phyloP scores from a whole-genome alignment of 2,888 invertebrate species.

The Athripsodes cinereus region DNA sequence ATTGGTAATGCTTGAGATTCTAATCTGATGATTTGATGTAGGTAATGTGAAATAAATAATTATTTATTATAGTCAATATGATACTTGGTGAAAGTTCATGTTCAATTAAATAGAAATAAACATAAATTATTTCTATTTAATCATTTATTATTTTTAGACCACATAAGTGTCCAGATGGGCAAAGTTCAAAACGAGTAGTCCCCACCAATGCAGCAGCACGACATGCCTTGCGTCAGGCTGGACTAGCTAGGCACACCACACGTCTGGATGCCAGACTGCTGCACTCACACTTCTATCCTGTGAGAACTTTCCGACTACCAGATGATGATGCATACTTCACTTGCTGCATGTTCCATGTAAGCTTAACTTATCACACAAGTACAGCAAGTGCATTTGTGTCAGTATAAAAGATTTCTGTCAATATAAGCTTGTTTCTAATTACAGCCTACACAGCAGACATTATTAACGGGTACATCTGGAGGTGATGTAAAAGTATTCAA shows the following conservation, averaged over 20 bases:
- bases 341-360: constrained; percentile 49
- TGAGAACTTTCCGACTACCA: constrained; percentile 62
- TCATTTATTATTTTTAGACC: constrained; percentile 67
- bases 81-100: too few relatives aligned
- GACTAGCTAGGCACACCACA: constrained; percentile 48
- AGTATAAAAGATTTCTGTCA: too few relatives aligned
- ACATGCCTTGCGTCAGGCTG: constrained; percentile 50
- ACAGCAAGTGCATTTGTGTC: too few relatives aligned
- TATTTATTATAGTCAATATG: too few relatives aligned
- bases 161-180: constrained; percentile 86
- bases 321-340: constrained; percentile 72
- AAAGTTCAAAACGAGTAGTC: constrained; percentile 45
- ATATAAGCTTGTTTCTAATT: constrained; percentile 18
- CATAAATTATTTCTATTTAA: too few relatives aligned
- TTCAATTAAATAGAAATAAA: too few relatives aligned
- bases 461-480: constrained; percentile 78
- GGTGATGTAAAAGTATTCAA: constrained; percentile 90
- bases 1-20: too few relatives aligned
- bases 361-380: too few relatives aligned
- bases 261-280: constrained; percentile 74
- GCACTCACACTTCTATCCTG: constrained; percentile 75
- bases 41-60: too few relatives aligned
- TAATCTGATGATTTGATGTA: too few relatives aligned
- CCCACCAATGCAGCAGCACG: constrained; percentile 69
- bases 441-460: constrained; percentile 45